Base-by-base conservation (phyloP, 2,113 vertebrate species). In the Grammatotria lemairii region DNA sequence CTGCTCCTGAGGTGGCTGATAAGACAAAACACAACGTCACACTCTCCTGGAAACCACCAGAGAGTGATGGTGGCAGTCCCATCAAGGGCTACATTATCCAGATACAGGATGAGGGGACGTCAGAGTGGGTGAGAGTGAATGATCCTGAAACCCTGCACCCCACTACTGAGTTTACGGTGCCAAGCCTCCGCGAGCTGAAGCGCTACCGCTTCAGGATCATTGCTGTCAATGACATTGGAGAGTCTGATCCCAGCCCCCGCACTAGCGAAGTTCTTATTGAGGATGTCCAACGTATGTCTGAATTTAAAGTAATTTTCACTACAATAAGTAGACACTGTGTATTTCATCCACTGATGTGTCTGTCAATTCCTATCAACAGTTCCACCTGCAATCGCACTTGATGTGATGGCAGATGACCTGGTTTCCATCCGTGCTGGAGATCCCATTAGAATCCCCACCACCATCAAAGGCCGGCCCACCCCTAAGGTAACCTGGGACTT, bases 21-120 rank as follows among this genome's bases (percentile, higher is more conserved):
- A 99, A 97, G 97, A 99, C 97, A 1, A 99, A 98, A 80, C 95
- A 97, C 93, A 98, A 95, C n/a, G 97, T 99, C 87, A 97, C 97
- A 1, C 96, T 99, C 57, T 91, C 94, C 9, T 99, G 99, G 99
- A 97, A 97, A 79, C 97, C 97, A 84, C 99, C 99, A 89, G 97
- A 97, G 91, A 97, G 97, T 73, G 99, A 99, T 54, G 99, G 99
- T 38, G 98, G 98, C 38, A 98, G 98, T 88, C 99, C 99, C 82
- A 97, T 99, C 90, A 99, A 99, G 95, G 99, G 99, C 45, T 99
- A 99, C 93, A 97, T 99, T 82, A 96, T 99, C 94, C 98, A 99
- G 96, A 98, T 98, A 93, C 98, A 99, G 93, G 97, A 97, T 89
- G 99, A 99, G 94, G 98, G 98, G 38, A 96, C 91, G 54, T 96